Base-by-base conservation (phyloP, 2,113 vertebrate species). In the Eptatretus burgeri region DNA sequence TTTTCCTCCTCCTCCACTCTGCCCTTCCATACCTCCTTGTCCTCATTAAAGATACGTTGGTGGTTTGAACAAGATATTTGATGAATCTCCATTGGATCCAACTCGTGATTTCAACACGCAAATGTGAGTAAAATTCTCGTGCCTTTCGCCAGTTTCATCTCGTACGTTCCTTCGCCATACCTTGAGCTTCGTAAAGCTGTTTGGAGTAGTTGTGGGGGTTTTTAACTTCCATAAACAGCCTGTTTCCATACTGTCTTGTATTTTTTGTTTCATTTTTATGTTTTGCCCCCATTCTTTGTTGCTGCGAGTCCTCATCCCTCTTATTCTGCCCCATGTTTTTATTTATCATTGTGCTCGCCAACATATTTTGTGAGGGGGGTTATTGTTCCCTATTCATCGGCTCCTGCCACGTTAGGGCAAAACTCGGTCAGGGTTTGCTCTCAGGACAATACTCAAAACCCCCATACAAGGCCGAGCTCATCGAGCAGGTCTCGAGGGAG, bases 401-500 rank as follows among this genome's bases (percentile, higher is more conserved):
- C 17, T 14, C 49, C 41, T 63, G 51, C 5, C 27, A 62, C 50
- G 49, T 50, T 76, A 98, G 91, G 84, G 82, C 85, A 71, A 98
- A 98, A 76, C 50, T 96, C 73, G 91, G 89, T 72, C 84, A 96
- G 0, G 91, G 85, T 41, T 81, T 98, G 66, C 83, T 98, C 70
- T 96, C 91, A 72, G 91, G 91, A 73, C 89, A 82, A 63, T 83
- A 82, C 74, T 82, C 91, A 68, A 96, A 89, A 76, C 88, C 91
- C 56, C 91, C 91, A 49, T 67, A 81, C 78, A 98, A 93, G 83
- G 84, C 84, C 66, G 91, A 96, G 70, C 81, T 98, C 74, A 98
- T 98, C 72, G 91, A 98, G 77, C 91, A 98, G 79, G 89, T 96
- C 82, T 88, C 95, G 82, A 94, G 87, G 76, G 91, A 98, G 79